These are phyloP conservation scores for Falco columbarius DNA, from an alignment of 2,797 vertebrate species.

Conservation along the genomic window DNA sequence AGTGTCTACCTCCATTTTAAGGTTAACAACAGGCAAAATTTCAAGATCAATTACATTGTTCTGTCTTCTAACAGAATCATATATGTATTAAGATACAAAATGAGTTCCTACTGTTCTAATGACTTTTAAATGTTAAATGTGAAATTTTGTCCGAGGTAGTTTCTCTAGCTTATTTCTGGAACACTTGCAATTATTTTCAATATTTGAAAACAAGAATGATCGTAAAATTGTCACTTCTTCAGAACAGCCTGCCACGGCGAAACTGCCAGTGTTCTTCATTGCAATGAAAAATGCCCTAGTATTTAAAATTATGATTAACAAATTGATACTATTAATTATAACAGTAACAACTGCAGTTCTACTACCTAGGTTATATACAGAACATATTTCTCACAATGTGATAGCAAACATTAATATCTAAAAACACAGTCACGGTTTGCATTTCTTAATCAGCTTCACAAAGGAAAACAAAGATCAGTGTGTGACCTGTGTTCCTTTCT, in stretches of 20 bases:
- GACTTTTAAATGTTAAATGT: not conserved
- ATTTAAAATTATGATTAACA: not conserved
- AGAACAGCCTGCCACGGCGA: not conserved
- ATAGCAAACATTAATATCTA: not conserved
- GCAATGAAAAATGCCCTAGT: not conserved
- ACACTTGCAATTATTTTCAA: not conserved
- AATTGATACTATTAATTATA: not conserved
- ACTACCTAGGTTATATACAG: not conserved
- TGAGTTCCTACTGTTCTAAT: not conserved
- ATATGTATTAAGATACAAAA: not conserved
- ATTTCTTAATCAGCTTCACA: not conserved
- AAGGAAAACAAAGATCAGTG: not conserved
- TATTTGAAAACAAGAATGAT: constrained; percentile 22
- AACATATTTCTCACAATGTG: not conserved
- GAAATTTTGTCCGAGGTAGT: not conserved
- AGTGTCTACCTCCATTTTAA: not conserved
- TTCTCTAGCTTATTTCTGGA: constrained; percentile 1
- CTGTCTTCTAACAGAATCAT: not conserved
- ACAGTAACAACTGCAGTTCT: not conserved
- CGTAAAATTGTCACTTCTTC: not conserved
- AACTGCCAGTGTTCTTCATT: not conserved
- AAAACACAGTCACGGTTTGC: not conserved
- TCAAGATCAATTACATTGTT: not conserved
- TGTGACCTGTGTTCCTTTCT: not conserved
- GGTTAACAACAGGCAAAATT: not conserved